Conservation (phyloP, 1,140 invertebrate species). For the Hylaeus anthracinus region DNA sequence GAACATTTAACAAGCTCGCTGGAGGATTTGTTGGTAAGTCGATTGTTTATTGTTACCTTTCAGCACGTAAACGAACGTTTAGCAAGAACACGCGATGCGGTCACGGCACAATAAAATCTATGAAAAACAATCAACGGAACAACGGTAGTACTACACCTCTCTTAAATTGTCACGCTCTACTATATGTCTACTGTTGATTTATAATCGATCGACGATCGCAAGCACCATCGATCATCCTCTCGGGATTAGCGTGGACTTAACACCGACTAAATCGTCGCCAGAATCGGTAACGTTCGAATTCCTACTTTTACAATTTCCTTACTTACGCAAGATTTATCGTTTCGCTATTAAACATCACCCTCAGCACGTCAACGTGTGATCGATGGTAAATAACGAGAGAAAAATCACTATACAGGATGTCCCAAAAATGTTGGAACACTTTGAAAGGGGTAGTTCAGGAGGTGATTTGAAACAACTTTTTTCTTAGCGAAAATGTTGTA, state of each 20-base stretch:
- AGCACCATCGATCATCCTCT: conserved; percentile 21
- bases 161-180: conserved; percentile 71
- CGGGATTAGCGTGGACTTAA: conserved; percentile 33
- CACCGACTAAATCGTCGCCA: conserved; percentile 33
- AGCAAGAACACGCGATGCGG: conserved; percentile 69
- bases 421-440: too few species aligned
- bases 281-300: conserved; percentile 29
- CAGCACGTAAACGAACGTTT: conserved; percentile 31
- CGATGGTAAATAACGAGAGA: background rate
- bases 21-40: conserved; percentile 12
- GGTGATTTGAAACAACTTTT: too few species aligned
- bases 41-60: conserved; percentile 28
- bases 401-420: too few species aligned
- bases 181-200: conserved; percentile 63
- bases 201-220: conserved; percentile 48
- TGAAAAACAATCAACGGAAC: conserved; percentile 79
- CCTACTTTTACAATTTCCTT: conserved; percentile 10
- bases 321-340: background rate
- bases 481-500: too few species aligned
- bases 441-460: too few species aligned
- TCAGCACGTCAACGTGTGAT: background rate
- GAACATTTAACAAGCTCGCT: conserved; percentile 5
- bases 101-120: conserved; percentile 79
- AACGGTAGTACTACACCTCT: conserved; percentile 76
- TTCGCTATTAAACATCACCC: conserved; percentile 20